Evolutionary conservation across 2,888 invertebrate species (phyloP), one percentile per base, ranked within the genome.

Genomic region (Tipula unca): DNA sequence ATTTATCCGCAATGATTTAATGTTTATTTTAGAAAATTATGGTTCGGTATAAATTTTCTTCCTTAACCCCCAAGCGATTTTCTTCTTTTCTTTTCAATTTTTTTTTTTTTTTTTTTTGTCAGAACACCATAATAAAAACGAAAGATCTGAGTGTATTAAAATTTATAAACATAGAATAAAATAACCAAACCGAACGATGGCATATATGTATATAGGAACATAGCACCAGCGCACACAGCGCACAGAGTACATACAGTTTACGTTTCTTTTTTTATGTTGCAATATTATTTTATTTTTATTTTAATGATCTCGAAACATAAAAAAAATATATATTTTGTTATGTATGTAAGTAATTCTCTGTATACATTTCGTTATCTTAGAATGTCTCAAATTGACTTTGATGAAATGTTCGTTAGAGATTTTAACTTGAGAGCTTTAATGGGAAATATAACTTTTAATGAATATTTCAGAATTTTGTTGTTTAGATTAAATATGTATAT

Each of bases 1-100:
- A 69, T 69, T 69, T 20, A 69, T 69, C 83, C 83, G 35, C 83
- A 83, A 83, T 83, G 83, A 83, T 83, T 83, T 83, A 83, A 32
- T 83, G 83, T 83, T 83, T 29, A 32, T 83, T 35, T 83, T 32
- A 83, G 83, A 83, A 83, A 69, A 69, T 69, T 69, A 69, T 69
- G 69, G 69, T 69, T 69, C 69, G 69, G 25, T 69, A 69, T 25
- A 25, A 69, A 20, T 69, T 69, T 25, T 25, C 69, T 69, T 69
- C 69, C 69, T 69, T 69, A 69, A 69, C 25, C 69, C 69, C 69
- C 69, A 69, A 13, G 69, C 69, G 69, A 69, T 69, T 69, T 69
- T 69, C 20, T 69, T 69, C 10, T 36, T 20, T 48, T 48, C 17
- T 17, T 48, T 69, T 69, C 10, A 25, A 69, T 8, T 69, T 69